A percentile compares a stretch with the other conserved stretches of the same genome.
phyloP scores from a whole-genome alignment of 2,888 invertebrate genomes.

The Amaurobius ferox region DNA sequence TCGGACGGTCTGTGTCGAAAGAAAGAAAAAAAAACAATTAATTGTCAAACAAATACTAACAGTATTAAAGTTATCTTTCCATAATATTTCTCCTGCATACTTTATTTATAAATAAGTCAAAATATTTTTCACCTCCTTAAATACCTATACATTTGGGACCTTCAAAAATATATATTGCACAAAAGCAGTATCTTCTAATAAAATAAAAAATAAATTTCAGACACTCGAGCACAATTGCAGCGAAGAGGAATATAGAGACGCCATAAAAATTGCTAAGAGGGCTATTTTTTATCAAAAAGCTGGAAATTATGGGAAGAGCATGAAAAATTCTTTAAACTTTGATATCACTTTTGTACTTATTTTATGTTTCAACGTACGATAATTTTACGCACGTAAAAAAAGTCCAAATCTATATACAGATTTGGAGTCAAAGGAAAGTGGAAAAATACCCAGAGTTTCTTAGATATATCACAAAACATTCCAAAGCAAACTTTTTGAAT shows the following conservation, averaged over 20 bases:
- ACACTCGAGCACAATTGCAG: background rate
- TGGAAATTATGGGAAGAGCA: background rate
- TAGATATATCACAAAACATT: background rate
- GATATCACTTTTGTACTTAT: background rate
- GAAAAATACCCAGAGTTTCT: background rate
- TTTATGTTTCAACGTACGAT: background rate
- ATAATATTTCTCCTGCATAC: too few relatives aligned
- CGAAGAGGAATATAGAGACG: background rate
- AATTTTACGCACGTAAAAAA: background rate
- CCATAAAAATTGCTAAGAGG: background rate
- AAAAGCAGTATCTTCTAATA: too few relatives aligned
- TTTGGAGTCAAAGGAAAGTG: background rate
- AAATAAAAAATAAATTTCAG: background rate
- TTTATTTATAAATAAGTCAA: too few relatives aligned
- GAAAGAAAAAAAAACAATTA: too few relatives aligned
- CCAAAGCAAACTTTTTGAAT: background rate
- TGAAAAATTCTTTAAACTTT: background rate
- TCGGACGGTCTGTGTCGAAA: too few relatives aligned
- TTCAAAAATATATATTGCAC: background rate
- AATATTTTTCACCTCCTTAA: too few relatives aligned
- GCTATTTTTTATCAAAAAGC: constrained; percentile 1
- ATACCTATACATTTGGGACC: too few relatives aligned
- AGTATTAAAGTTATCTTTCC: too few relatives aligned
- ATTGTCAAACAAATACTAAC: too few relatives aligned
- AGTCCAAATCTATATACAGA: background rate